These are phyloP conservation scores for Apamea epomidion DNA, from an alignment of 2,888 invertebrate genomes.

Conservation along the genomic window DNA sequence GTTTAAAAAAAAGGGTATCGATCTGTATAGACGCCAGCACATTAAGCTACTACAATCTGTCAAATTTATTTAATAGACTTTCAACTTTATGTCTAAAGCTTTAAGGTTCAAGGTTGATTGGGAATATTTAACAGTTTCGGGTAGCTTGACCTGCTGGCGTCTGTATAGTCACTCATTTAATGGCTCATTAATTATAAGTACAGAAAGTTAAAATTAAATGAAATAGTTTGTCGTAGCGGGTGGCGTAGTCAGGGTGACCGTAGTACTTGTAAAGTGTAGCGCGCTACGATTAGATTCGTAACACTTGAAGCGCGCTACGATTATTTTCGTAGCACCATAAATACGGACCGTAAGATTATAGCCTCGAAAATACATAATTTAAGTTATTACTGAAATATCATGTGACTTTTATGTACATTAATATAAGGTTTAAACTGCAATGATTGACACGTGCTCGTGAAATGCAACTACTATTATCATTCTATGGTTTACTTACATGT, in stretches of 20 bases:
- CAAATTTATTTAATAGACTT: too few species aligned
- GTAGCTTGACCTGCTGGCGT: too few species aligned
- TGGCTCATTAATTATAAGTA: too few species aligned
- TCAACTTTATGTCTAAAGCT: too few species aligned
- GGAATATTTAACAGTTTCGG: too few species aligned
- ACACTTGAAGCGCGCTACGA: background rate
- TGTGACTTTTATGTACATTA: background rate
- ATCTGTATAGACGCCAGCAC: background rate
- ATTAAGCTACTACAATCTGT: too few species aligned
- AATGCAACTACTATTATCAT: background rate
- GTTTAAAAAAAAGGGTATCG: background rate
- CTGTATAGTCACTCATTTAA: background rate
- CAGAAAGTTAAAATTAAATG: background rate
- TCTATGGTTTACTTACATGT: background rate
- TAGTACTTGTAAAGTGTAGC: background rate
- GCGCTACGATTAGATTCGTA: constrained; percentile 1
- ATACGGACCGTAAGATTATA: background rate
- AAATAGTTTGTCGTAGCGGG: background rate
- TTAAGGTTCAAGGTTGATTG: too few species aligned
- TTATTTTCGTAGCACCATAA: background rate
- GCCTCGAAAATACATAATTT: background rate
- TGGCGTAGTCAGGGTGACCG: background rate
- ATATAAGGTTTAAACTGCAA: background rate
- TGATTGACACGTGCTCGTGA: background rate
- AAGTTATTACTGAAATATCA: background rate